Conservation (phyloP, 2,113 vertebrate genomes). For the Connochaetes taurinus region DNA sequence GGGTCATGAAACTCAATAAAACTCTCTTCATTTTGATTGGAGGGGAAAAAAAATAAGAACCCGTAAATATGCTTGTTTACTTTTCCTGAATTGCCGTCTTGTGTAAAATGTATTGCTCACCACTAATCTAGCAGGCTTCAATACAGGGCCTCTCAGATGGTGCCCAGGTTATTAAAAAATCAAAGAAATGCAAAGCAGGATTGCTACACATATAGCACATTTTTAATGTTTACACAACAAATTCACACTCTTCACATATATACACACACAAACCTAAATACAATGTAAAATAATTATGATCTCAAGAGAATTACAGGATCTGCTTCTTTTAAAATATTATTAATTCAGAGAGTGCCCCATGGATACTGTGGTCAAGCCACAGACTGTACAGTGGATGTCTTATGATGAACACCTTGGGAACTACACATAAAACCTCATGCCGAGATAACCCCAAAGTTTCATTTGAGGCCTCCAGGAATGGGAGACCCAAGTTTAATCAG, state of each 20-base stretch:
- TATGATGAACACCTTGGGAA: not conserved
- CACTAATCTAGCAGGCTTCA: not conserved
- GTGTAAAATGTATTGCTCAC: not conserved
- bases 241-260: not conserved
- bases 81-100: not conserved
- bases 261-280: not conserved
- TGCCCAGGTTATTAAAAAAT: not conserved
- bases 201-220: not conserved
- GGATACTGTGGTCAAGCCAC: not conserved
- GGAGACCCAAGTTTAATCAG: not conserved
- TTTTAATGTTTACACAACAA: not conserved
- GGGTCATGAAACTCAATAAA: not conserved
- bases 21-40: not conserved
- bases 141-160: not conserved
- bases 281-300: not conserved
- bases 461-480: not conserved
- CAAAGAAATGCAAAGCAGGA: not conserved
- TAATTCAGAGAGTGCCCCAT: not conserved
- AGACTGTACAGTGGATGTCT: not conserved
- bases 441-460: not conserved
- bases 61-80: not conserved
- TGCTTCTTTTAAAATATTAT: not conserved
- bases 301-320: not conserved
- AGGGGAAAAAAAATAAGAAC: not conserved
- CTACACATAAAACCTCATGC: not conserved